Base-by-base conservation (phyloP, 1,140 invertebrate species). In the Branchinecta lindahli region DNA sequence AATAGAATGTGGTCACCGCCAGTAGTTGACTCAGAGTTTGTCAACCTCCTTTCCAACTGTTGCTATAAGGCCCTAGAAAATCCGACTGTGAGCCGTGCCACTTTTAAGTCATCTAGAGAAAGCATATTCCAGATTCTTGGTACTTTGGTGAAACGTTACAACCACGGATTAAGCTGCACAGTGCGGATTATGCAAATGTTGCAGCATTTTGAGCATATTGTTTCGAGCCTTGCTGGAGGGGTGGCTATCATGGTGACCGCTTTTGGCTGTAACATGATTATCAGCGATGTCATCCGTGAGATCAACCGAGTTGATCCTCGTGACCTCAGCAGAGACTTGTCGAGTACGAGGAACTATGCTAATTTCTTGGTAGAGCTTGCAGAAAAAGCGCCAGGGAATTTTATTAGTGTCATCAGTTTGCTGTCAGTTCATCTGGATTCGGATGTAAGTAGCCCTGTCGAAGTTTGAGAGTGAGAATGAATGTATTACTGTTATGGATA, bases 1-100 rank as follows among this genome's bases (percentile, higher is more conserved):
- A 82, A 86, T 45, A 83, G 85, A 70, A 81, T 94, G 0, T 94
- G 89, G 89, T 83, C 85, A 74, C 89, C 90, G 66, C 88, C 89
- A 7, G 81, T 92, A 21, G 85, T 86, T 66, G 91, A 94, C 75
- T 87, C 91, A 75, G 85, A 87, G 73, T 92, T 92, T 83, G 83
- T 92, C n/a, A 85, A 84, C 70, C 78, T 84, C 76, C 79, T 89
- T 45, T 84, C 85, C 46, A 84, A 86, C 73, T 83, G 85, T 67
- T 88, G 87, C 75, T 90, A 91, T 77, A 88, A 87, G 74, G 82
- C 88, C 45, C 76, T 92, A 69, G 89, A 91, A 78, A 83, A 84
- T 79, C 76, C 83, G 73, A 78, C 72, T 67, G 76, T 80, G 20
- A 75, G 83, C 77, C 73, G 82, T 79, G 74, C 77, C 15, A 85